A percentile compares a stretch with the other conserved stretches of the same genome.
Conservation (phyloP, 2,797 vertebrate genomes). For the Heterohyrax brucei region DNA sequence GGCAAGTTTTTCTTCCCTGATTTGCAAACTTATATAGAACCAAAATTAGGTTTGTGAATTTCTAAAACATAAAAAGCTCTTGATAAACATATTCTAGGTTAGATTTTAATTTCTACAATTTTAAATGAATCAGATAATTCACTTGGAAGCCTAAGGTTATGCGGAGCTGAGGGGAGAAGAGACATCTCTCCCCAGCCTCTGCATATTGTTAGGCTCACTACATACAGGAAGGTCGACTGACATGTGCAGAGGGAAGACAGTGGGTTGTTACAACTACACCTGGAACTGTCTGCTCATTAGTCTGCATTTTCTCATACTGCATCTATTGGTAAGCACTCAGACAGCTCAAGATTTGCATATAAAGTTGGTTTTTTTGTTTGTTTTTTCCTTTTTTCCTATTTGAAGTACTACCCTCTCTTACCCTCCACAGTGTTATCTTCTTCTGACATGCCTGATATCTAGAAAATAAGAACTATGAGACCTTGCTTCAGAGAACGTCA, state of each 20-base stretch:
- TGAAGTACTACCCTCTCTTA: neutral
- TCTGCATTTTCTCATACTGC: neutral
- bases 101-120: slow-evolving; percentile 57
- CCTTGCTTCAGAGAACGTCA: neutral
- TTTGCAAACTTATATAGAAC: slow-evolving; percentile 54
- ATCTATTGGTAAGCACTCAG: neutral
- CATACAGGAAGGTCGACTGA: neutral
- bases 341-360: neutral
- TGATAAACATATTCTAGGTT: slow-evolving; percentile 51
- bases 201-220: neutral
- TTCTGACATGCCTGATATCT: neutral
- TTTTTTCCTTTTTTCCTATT: neutral
- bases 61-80: slow-evolving; percentile 70
- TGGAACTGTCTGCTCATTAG: neutral
- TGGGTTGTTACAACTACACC: neutral
- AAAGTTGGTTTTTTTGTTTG: neutral
- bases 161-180: neutral
- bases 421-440: neutral
- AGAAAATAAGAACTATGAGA: slow-evolving; percentile 8
- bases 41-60: slow-evolving; percentile 58
- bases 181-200: neutral
- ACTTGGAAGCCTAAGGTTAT: neutral
- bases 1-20: slow-evolving; percentile 12
- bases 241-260: neutral
- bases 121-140: slow-evolving; percentile 14